Conservation (phyloP, 2,113 vertebrate species). For the Pygoscelis adeliae region DNA sequence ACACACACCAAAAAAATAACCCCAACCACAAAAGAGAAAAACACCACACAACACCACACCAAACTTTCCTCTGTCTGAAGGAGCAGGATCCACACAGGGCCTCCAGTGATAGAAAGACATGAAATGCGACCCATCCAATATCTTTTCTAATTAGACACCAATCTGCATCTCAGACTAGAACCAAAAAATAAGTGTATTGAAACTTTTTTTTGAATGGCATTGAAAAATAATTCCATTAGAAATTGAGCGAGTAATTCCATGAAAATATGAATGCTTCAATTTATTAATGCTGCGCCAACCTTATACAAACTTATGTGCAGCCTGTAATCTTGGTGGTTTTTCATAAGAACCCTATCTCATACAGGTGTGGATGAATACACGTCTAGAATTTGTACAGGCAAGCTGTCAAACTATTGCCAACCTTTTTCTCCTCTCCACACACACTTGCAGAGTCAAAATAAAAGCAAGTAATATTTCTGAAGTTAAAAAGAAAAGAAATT, state of each 20-base stretch:
- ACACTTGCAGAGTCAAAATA: neutral
- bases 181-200: neutral
- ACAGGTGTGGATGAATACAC: neutral
- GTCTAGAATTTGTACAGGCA: neutral
- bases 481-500: neutral
- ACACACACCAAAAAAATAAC: neutral
- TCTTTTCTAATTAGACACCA: neutral
- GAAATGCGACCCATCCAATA: neutral
- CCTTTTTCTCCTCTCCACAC: neutral
- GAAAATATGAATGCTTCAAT: neutral
- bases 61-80: neutral
- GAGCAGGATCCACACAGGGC: neutral
- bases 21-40: neutral
- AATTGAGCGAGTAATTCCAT: neutral
- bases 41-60: accelerated
- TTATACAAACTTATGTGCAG: neutral
- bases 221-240: neutral
- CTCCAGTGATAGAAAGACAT: neutral
- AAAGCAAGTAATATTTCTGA: neutral
- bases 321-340: neutral
- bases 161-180: neutral
- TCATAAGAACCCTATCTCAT: neutral
- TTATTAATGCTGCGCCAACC: neutral
- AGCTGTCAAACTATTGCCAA: neutral
- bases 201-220: neutral